Conservation (phyloP, 2,888 invertebrate genomes). For the Schrankia costaestrigalis region DNA sequence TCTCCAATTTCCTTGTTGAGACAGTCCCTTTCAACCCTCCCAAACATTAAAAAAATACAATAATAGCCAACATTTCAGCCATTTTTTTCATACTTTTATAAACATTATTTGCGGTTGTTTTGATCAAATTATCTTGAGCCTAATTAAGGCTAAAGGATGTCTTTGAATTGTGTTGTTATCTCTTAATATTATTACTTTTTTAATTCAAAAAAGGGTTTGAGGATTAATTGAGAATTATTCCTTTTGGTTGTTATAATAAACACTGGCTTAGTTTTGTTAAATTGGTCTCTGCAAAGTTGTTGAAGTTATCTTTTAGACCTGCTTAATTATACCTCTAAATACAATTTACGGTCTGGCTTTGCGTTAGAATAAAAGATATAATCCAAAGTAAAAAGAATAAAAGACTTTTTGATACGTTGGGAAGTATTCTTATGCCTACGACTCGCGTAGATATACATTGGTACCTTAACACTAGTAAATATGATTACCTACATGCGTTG, state of each 20-base stretch:
- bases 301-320: too few species aligned
- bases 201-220: not conserved
- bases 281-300: not conserved
- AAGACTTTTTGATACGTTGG: too few species aligned
- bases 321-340: too few species aligned
- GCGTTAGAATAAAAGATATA: too few species aligned
- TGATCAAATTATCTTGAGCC: constrained; percentile 39
- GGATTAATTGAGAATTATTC: constrained; percentile 5
- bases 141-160: constrained; percentile 34
- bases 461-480: too few species aligned
- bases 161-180: constrained; percentile 23
- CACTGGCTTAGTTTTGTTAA: not conserved
- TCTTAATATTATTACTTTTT: constrained; percentile 7
- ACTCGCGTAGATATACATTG: too few species aligned
- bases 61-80: constrained; percentile 18
- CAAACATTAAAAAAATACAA: constrained; percentile 41
- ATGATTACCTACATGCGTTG: too few species aligned
- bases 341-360: too few species aligned
- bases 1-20: constrained; percentile 49
- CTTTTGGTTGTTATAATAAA: constrained; percentile 5
- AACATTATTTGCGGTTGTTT: constrained; percentile 31
- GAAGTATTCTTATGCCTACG: too few species aligned
- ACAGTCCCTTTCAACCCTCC: constrained; percentile 41
- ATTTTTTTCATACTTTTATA: constrained; percentile 16
- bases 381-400: too few species aligned